A percentile compares a stretch with the other conserved stretches of the same genome.
phyloP scores from a whole-genome alignment of 2,888 invertebrate species.

The Drosophila siamana region DNA sequence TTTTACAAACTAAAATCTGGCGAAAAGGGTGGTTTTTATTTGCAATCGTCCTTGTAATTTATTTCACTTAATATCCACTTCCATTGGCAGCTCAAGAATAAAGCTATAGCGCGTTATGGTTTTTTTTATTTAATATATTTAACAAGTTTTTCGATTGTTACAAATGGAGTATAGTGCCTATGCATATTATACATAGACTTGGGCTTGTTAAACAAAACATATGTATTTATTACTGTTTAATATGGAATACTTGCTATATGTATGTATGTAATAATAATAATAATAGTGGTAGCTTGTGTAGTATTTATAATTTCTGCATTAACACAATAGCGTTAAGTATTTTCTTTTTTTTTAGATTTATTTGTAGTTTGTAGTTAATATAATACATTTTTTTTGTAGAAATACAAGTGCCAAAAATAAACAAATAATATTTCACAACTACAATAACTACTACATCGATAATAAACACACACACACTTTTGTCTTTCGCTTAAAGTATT shows the following conservation, averaged over 20 bases:
- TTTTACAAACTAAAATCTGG: no score
- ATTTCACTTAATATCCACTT: no score
- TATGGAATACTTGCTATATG: conserved; percentile 74
- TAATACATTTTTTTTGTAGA: conserved; percentile 67
- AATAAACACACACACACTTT: conserved; percentile 61
- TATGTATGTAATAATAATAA: conserved; percentile 64
- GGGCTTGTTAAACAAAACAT: conserved; percentile 65
- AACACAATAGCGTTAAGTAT: conserved; percentile 67
- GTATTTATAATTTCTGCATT: conserved; percentile 57
- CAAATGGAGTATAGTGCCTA: conserved; percentile 1
- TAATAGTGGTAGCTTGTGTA: conserved; percentile 37
- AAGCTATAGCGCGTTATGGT: background rate
- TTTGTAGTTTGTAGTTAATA: conserved; percentile 71
- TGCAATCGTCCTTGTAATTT: no score
- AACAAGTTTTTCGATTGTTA: background rate
- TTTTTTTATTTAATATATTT: background rate
- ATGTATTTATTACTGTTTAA: conserved; percentile 68
- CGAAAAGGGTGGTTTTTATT: no score
- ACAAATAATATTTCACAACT: conserved; percentile 68
- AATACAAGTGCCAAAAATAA: conserved; percentile 64
- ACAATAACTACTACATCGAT: conserved; percentile 47
- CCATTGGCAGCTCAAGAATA: no score
- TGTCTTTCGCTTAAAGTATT: conserved; percentile 40
- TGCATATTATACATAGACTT: background rate
- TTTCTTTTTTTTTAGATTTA: conserved; percentile 61